Base-by-base conservation (phyloP, 1,140 invertebrate species). In the Aphidius gifuensis region DNA sequence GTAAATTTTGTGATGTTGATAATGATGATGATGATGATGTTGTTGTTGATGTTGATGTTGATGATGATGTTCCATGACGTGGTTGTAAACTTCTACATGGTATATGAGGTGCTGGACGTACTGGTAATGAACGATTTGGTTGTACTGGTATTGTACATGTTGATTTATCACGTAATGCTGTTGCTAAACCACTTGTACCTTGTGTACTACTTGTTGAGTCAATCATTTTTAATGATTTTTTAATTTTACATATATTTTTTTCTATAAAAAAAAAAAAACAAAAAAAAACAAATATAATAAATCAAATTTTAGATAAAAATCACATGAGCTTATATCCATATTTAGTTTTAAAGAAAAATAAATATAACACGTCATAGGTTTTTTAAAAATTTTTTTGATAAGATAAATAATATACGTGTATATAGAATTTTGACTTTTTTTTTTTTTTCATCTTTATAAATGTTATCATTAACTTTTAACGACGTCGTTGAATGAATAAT, bases 71-170 rank as follows among this genome's bases (percentile, higher is more conserved):
- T 9, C 7, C 38, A 46, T 45, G 1, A 5, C 45, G 61, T 0
- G 50, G 50, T 8, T 57, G 51, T 3, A 51, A 43, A 9, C 23
- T 54, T 46, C 62, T 54, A 9, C 55, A 67, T 21, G 62, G 51
- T 8, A 50, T 64, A 32, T 67, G 62, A 6, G 75, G 75, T 11
- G 71, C 71, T 9, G 75, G 75, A 5, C 66, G 66, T 0, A 77
- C 68, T 5, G 75, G 75, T 8, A 77, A 54, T 7, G 71, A 74
- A 38, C 70, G 73, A 64, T 77, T 77, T 32, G 75, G 75, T 48
- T 77, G 75, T 7, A 72, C 62, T 3, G 75, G 73, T 5, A 75
- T 75, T 7, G 66, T 60, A 56, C 66, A 74, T 9, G 70, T 40
- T 8, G 66, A 64, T n/a, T 68, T 71, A 50, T 72, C 70, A 21